Evolutionary conservation across 2,797 vertebrate species (phyloP).

Genomic region (Eupleurogrammus muticus): DNA sequence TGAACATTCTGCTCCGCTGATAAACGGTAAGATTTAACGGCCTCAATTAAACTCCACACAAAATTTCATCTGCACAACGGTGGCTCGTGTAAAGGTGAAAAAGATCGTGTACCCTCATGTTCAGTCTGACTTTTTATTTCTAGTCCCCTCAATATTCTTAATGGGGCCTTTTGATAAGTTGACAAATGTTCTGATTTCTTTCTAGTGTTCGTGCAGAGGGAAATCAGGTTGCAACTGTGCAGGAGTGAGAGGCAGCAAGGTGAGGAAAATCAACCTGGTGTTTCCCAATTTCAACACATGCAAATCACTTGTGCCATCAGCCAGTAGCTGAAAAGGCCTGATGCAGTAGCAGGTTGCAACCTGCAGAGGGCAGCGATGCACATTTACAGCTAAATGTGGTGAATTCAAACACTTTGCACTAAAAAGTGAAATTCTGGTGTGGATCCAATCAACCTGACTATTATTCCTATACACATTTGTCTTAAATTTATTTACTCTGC

Average conservation of each 20-base stretch:
- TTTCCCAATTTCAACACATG: background rate
- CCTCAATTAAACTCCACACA: slow-evolving; percentile 18
- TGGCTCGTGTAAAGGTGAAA: background rate
- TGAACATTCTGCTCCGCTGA: slow-evolving; percentile 5
- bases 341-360: too few relatives aligned
- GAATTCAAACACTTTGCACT: too few relatives aligned
- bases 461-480: too few relatives aligned
- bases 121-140: background rate
- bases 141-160: background rate
- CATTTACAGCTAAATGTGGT: too few relatives aligned
- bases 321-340: too few relatives aligned
- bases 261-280: slow-evolving; percentile 36
- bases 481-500: too few relatives aligned
- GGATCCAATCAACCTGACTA: too few relatives aligned
- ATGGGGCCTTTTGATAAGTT: background rate
- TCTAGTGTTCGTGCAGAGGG: slow-evolving; percentile 68
- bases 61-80: too few relatives aligned
- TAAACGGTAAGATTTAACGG: slow-evolving; percentile 5
- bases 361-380: too few relatives aligned
- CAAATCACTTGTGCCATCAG: too few relatives aligned
- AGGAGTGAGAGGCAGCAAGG: slow-evolving; percentile 75
- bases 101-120: background rate
- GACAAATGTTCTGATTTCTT: slow-evolving; percentile 14
- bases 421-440: too few relatives aligned
- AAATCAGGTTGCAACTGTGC: slow-evolving; percentile 66